Conservation (phyloP, 2,113 vertebrate species). For the Pimephales promelas region DNA sequence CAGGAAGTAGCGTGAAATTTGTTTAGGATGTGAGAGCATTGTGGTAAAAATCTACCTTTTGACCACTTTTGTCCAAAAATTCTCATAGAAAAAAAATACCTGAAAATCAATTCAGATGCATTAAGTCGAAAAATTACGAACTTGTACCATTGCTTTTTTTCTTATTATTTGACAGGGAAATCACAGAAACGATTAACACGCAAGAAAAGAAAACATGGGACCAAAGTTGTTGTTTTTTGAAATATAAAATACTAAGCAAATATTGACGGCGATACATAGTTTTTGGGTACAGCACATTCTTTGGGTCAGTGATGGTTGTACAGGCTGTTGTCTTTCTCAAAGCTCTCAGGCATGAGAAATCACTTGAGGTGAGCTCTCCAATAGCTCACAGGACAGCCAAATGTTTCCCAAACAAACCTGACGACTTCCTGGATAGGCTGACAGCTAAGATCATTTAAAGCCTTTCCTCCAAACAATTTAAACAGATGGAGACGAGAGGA, state of each 20-base stretch:
- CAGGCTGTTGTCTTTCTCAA: slow-evolving; percentile 23
- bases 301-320: not conserved
- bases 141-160: not conserved
- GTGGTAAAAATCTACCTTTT: not conserved
- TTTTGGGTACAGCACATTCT: not conserved
- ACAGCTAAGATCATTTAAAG: slow-evolving; percentile 52
- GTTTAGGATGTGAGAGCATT: not conserved
- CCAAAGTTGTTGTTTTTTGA: not conserved
- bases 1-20: not conserved
- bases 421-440: slow-evolving; percentile 47
- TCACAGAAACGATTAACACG: not conserved
- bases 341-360: slow-evolving; percentile 30
- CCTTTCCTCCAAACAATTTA: slow-evolving; percentile 46
- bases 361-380: slow-evolving; percentile 27
- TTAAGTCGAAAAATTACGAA: not conserved
- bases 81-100: not conserved
- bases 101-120: not conserved
- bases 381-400: slow-evolving; percentile 27
- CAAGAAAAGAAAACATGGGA: not conserved
- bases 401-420: slow-evolving; percentile 34
- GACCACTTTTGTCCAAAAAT: not conserved
- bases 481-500: slow-evolving; percentile 49
- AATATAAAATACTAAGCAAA: too few species aligned
- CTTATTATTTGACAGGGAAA: not conserved
- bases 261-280: not conserved